Conservation (phyloP, 2,888 invertebrate genomes). For the Conchocele bisecta region DNA sequence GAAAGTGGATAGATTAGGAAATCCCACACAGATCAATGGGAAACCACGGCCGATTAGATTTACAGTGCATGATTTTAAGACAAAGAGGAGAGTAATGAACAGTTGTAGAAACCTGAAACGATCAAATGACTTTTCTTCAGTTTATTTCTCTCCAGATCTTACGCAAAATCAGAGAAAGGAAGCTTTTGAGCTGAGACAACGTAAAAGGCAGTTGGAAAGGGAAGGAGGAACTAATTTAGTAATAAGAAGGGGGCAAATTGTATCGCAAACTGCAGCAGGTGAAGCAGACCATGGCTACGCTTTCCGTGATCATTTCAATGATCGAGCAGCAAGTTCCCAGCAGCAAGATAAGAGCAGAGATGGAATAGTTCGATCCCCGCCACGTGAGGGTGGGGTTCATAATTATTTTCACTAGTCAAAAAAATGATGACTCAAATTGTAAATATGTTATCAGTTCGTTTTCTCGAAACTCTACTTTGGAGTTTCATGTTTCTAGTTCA, state of each 20-base stretch:
- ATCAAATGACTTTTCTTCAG: not conserved
- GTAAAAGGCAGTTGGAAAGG: not conserved
- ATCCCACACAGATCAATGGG: no score
- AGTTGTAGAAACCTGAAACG: not conserved
- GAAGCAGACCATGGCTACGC: not conserved
- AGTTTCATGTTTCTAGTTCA: no score
- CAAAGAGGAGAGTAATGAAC: not conserved
- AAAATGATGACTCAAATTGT: conserved; percentile 2
- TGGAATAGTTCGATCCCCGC: not conserved
- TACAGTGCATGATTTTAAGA: not conserved
- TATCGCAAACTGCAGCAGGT: not conserved
- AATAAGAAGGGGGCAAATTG: conserved; percentile 8
- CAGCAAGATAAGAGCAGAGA: not conserved
- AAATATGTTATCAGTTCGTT: conserved; percentile 11
- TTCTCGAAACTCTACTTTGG: no score
- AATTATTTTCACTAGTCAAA: not conserved
- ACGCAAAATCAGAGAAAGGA: conserved; percentile 6
- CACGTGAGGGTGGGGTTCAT: not conserved
- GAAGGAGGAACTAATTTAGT: conserved; percentile 9
- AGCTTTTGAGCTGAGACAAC: conserved; percentile 16
- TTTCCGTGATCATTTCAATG: not conserved
- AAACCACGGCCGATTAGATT: not conserved
- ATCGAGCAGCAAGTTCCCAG: not conserved
- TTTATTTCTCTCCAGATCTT: conserved; percentile 12
- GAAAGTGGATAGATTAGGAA: not conserved